Conservation (phyloP, 2,888 invertebrate genomes). For the Dynastes hyllus region DNA sequence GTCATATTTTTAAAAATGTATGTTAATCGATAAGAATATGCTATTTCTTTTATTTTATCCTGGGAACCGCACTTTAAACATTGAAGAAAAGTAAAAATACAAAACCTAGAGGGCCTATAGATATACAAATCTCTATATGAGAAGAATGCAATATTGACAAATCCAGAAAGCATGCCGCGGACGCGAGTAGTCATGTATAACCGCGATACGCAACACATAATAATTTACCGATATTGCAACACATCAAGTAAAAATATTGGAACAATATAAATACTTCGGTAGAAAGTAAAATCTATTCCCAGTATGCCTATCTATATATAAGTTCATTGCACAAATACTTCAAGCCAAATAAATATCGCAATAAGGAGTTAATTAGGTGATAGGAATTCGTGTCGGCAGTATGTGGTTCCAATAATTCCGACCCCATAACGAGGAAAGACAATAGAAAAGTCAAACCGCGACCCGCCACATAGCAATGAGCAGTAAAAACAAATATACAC, state of each 20-base stretch:
- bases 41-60: no score
- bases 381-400: slow-evolving; percentile 45
- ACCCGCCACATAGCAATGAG: slow-evolving; percentile 35
- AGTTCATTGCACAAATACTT: slow-evolving; percentile 41
- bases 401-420: slow-evolving; percentile 44
- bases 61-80: no score
- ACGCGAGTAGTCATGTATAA: slow-evolving; percentile 27
- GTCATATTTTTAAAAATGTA: no score
- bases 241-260: slow-evolving; percentile 42
- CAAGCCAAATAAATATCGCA: slow-evolving; percentile 44
- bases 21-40: no score
- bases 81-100: no score
- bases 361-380: slow-evolving; percentile 47
- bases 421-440: slow-evolving; percentile 44
- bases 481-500: slow-evolving; percentile 28
- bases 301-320: slow-evolving; percentile 26
- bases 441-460: slow-evolving; percentile 43
- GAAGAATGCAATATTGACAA: not conserved
- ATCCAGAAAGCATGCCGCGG: not conserved
- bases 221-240: slow-evolving; percentile 39
- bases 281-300: slow-evolving; percentile 44
- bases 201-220: slow-evolving; percentile 23
- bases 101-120: no score
- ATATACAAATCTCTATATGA: not conserved
- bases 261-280: slow-evolving; percentile 45